Evolutionary conservation across 2,888 invertebrate species (phyloP), one percentile per base, ranked within the genome.

Genomic region (Drosophila quasianomalipes): DNA sequence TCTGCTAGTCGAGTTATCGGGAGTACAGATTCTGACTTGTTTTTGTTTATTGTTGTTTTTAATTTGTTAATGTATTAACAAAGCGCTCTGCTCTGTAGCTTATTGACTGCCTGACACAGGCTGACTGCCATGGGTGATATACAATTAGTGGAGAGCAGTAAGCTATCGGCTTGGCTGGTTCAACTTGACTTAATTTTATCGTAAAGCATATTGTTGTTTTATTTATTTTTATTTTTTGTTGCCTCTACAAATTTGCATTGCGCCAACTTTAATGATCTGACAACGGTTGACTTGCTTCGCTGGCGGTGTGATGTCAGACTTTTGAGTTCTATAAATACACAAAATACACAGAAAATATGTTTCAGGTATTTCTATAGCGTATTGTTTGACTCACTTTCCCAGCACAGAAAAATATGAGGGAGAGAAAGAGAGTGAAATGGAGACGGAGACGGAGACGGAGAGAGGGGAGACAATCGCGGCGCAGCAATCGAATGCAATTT

Each of bases 401-500:
- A 69, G 52, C 65, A 44, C 52, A 9, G 1, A 26, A 12, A 14
- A 28, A 3, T 12, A 5, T 7, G 28, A 57, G 14, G 12, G 14
- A 14, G 39, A 31, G 26, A 19, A 14, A 6, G 51, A n/a, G 14
- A 14, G 16, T 2, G 41, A 19, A 41, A 30, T 39, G 16, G 22
- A 60, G 70, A 79, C 0, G 26, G 41, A 19, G 57, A 30, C 35
- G 16, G 22, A 60, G 49, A 62, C 62, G 71, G 83, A 76, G 70
- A 79, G 74, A 61, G 60, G 53, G 59, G 53, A 68, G 55, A 74
- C 76, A 76, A 89, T 89, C 85, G 79, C 74, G 64, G 35, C 52
- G 64, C 57, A 6, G 62, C 79, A 79, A 88, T 86, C 87, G 87
- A 85, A 82, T 89, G 85, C 89, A 86, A 86, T 89, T 86, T 89